phyloP scores from a whole-genome alignment of 2,888 invertebrate genomes.

The Andrena camellia region DNA sequence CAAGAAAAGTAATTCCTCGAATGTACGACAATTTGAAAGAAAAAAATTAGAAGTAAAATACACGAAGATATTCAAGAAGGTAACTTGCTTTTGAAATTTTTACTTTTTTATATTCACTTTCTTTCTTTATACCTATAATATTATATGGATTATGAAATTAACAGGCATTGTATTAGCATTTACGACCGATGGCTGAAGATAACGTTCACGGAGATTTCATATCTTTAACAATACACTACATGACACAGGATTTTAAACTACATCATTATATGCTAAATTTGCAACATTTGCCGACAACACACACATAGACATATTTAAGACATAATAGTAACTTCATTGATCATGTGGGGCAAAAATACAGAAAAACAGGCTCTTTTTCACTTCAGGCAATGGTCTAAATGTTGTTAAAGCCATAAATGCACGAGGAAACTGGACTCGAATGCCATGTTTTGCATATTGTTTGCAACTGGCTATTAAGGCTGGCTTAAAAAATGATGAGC shows the following conservation, averaged over 20 bases:
- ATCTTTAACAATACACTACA: not conserved
- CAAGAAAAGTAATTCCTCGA: not conserved
- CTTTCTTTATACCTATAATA: not conserved
- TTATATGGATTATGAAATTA: not conserved
- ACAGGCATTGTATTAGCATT: not conserved
- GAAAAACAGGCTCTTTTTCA: not conserved
- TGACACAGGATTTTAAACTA: not conserved
- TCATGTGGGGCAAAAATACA: not conserved
- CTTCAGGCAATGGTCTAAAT: not conserved
- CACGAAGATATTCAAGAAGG: not conserved
- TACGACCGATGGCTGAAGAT: conserved; percentile 2
- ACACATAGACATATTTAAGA: not conserved
- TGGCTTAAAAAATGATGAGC: not conserved
- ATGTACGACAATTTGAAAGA: not conserved
- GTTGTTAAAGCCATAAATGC: not conserved
- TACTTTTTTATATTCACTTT: not conserved
- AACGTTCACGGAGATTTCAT: not conserved
- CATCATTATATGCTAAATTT: not conserved
- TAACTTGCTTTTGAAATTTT: not conserved
- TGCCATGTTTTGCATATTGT: not conserved
- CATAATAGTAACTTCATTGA: not conserved
- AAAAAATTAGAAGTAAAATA: not conserved
- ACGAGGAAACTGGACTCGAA: not conserved
- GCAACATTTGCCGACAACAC: not conserved
- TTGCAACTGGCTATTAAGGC: not conserved